These are phyloP conservation scores for Limnephilus lunatus DNA, from an alignment of 2,888 invertebrate species.

Conservation along the genomic window DNA sequence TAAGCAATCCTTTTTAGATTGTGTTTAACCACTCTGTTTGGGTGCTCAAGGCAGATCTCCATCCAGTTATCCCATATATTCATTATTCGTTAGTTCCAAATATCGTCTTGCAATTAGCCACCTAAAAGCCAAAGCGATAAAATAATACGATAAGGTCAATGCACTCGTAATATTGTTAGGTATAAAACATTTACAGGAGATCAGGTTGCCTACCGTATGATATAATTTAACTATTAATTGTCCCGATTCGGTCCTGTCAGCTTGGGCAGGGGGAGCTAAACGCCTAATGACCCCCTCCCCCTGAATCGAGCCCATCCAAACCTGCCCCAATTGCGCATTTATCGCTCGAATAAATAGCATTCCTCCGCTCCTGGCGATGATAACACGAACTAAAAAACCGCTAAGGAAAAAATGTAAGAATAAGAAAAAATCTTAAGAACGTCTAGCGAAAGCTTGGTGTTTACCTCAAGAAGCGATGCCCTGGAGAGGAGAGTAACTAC, in stretches of 20 bases:
- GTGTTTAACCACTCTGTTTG: too few relatives aligned
- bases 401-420: conserved; percentile 43
- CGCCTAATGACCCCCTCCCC: conserved; percentile 57
- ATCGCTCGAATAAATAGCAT: conserved; percentile 63
- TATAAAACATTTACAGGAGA: too few relatives aligned
- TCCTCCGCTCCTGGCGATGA: conserved; percentile 48
- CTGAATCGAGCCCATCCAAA: conserved; percentile 49
- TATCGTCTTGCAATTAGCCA: too few relatives aligned
- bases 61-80: too few relatives aligned
- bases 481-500: not conserved
- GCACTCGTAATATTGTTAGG: too few relatives aligned
- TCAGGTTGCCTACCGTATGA: too few relatives aligned
- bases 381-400: conserved; percentile 57
- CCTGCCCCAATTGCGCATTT: conserved; percentile 64
- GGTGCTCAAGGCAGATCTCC: too few relatives aligned
- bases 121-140: too few relatives aligned
- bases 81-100: too few relatives aligned
- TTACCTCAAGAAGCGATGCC: conserved; percentile 47
- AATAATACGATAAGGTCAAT: too few relatives aligned
- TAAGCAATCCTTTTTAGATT: too few relatives aligned
- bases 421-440: conserved; percentile 42
- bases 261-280: conserved; percentile 47
- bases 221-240: not conserved
- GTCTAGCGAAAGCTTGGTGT: conserved; percentile 46
- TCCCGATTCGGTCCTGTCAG: not conserved